A percentile compares a stretch with the other conserved stretches of the same genome.
Evolutionary conservation across 2,113 vertebrate species (phyloP).

Genomic region (Pteruthius melanotis): DNA sequence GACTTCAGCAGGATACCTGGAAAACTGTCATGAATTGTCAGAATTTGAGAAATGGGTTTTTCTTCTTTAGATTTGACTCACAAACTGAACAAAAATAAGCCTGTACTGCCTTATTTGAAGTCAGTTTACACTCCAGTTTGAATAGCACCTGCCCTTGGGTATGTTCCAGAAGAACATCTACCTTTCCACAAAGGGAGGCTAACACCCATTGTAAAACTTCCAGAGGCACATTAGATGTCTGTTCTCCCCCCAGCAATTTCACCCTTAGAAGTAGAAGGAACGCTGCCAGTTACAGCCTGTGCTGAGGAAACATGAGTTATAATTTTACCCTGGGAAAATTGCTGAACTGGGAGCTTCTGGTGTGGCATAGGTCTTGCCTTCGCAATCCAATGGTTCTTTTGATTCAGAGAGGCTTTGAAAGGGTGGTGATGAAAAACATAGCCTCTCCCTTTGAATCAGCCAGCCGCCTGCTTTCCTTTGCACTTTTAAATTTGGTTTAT

Average conservation of each 20-base stretch:
- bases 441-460: conserved; percentile 64
- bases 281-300: conserved; percentile 68
- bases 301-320: conserved; percentile 69
- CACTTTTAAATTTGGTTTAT: conserved; percentile 43
- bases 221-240: conserved; percentile 66
- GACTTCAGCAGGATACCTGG: not conserved
- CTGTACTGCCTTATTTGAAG: not conserved
- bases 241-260: conserved; percentile 54
- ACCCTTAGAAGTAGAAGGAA: conserved; percentile 58
- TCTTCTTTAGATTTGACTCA: not conserved
- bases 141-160: conserved; percentile 61
- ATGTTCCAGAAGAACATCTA: conserved; percentile 56
- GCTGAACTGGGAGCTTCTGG: conserved; percentile 69
- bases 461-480: conserved; percentile 49
- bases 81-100: conserved; percentile 17
- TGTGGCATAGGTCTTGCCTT: conserved; percentile 65
- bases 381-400: conserved; percentile 67
- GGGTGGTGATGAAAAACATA: conserved; percentile 65
- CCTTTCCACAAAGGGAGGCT: conserved; percentile 63
- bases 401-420: conserved; percentile 65
- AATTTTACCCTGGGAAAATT: conserved; percentile 73
- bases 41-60: not conserved
- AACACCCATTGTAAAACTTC: conserved; percentile 70
- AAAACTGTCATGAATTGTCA: not conserved
- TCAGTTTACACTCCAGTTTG: conserved; percentile 50